phyloP scores from a whole-genome alignment of 2,797 vertebrate genomes.

The Scomberomorus guttatus region DNA sequence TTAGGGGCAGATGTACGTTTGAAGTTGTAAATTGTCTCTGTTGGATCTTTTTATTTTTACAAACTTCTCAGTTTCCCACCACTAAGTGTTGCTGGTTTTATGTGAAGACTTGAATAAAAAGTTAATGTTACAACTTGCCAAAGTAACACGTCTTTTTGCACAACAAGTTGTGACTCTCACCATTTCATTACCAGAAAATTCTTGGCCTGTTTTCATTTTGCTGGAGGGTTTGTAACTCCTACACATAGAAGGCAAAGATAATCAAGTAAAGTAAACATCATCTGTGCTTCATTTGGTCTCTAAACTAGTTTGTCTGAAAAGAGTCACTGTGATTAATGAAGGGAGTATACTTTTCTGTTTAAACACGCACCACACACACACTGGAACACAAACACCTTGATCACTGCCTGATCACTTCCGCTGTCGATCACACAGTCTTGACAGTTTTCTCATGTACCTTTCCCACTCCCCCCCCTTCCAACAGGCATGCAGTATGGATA shows the following conservation, averaged over 20 bases:
- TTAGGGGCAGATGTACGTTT: neutral
- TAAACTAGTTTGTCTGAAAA: neutral
- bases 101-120: neutral
- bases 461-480: constrained; percentile 75
- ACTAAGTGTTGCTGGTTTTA: neutral
- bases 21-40: neutral
- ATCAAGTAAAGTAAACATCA: neutral
- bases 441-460: constrained; percentile 85
- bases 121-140: neutral
- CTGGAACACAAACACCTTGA: neutral
- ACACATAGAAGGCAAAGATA: neutral
- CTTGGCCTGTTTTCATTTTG: neutral
- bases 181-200: neutral
- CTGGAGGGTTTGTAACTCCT: neutral
- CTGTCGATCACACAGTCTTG: constrained; percentile 75
- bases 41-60: neutral
- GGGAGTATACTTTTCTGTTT: no score
- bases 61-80: neutral
- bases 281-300: neutral
- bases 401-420: constrained; percentile 52
- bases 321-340: neutral
- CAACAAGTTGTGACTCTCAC: neutral
- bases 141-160: constrained; percentile 1
- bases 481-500: constrained; percentile 97
- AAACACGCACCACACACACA: constrained; percentile 5